Evolutionary conservation across 2,797 vertebrate genomes (phyloP), one percentile per base, ranked within the genome.

Genomic region (Tinamus major): DNA sequence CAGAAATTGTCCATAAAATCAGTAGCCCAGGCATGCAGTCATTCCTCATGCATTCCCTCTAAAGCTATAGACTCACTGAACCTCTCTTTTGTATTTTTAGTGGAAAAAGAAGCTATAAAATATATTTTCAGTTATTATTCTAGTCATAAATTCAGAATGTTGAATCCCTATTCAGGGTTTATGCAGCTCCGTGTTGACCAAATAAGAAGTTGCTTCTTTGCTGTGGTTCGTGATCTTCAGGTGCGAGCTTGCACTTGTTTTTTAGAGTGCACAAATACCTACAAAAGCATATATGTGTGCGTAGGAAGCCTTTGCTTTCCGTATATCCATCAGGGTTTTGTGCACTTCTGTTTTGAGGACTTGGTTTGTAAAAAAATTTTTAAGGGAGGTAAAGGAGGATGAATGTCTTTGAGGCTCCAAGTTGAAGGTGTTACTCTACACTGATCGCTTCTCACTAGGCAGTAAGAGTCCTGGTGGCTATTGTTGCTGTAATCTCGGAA

Each of bases 401-500:
- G 35, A 49, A 64, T 71, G 33, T 81, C 27, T 51, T 86, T 19
- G 0, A 27, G 80, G 27, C 58, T 82, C 10, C 51, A 84, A 23
- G 42, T 82, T 71, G 78, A 70, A 91, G 64, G 59, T 74, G 61
- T 37, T 41, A 13, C 33, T 35, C 5, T 68, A 35, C 1, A 0
- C 39, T 53, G 27, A 17, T 85, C 0, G 0, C 61, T 71, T 65
- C 23, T 71, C 44, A 64, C 31, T 1, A 1, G 6, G 23, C 82
- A 79, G 1, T 80, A 70, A 90, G 79, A 74, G 81, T 78, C 81
- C 92, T 90, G 88, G 61, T 79, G 78, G 0, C 0, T 68, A 84
- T 91, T 62, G 13, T 63, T 85, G 24, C 71, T 89, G 51, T 90
- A 90, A 85, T 87, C 58, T 56, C 48, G 82, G 67, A 91, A 91